Base-by-base conservation (phyloP, 1,140 invertebrate genomes). In the Lysiphlebus fabarum region DNA sequence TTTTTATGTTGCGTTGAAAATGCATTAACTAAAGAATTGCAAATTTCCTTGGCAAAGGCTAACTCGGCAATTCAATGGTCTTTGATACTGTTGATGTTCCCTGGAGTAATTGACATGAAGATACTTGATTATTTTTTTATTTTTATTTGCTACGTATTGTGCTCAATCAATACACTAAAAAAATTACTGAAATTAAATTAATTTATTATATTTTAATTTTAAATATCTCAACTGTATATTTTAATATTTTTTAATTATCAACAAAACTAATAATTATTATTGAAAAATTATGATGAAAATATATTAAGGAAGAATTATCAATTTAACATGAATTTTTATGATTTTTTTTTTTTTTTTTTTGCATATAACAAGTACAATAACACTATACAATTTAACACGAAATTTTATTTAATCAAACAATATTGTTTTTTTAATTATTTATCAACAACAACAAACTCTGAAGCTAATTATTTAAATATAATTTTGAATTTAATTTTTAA, bases 51-150 rank as follows among this genome's bases (percentile, higher is more conserved):
- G 59, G 59, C 54, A 61, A 41, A 61, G 55, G 47, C 53, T 56
- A 56, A 17, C 33, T 44, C 51, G 53, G 51, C 53, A 60, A 61
- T 61, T 55, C 53, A 47, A 60, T 55, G 53, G 53, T 47, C 56
- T 62, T 62, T 56, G 49, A 49, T 61, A 48, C 64, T 68, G 62
- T 69, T 69, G 70, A 83, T 85, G 83, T 84, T 85, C 84, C 83
- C 83, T 83, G 83, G 80, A 82, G 76, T 85, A 85, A 85, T 85
- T 85, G 84, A 85, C 84, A 84, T 84, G 81, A 82, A 84, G 79
- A 83, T 84, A 82, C 70, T 74, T 75, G 67, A 63, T 54, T 36
- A 37, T 53, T 56, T 56, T 59, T 48, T 54, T 36, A 12, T 40
- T 48, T 54, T 36, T 36, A 8, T 49, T 55, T 64, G 64, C 64